Conservation (phyloP, 2,797 vertebrate species). For the Crypturellus tataupa region DNA sequence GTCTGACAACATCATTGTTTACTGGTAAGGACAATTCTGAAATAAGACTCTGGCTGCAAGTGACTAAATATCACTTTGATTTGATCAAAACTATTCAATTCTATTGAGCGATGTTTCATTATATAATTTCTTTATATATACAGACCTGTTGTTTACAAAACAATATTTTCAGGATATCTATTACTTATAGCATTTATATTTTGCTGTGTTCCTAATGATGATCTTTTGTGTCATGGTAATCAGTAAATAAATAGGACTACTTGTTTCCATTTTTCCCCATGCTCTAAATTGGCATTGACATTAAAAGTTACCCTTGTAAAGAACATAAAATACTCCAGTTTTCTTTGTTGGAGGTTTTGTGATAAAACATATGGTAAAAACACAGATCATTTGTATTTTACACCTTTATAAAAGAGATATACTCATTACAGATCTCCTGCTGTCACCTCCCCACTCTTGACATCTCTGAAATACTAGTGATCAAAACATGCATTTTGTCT, state of each 20-base stretch:
- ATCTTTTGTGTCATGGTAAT: not conserved
- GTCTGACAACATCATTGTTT: not conserved
- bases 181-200: not conserved
- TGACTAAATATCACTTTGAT: constrained; percentile 41
- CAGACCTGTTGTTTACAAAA: not conserved
- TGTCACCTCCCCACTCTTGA: not conserved
- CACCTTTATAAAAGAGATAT: not conserved
- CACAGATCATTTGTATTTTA: not conserved
- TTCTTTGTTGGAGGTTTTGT: not conserved
- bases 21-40: constrained; percentile 38
- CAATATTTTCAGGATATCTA: not conserved
- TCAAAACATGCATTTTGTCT: not conserved
- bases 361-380: not conserved
- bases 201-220: not conserved
- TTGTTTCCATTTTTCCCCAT: not conserved
- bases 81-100: constrained; percentile 22
- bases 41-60: constrained; percentile 9
- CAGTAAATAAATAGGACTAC: not conserved
- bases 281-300: not conserved
- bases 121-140: constrained; percentile 9
- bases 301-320: not conserved
- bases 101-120: not conserved
- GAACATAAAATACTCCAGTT: not conserved
- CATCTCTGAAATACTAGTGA: not conserved
- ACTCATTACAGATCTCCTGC: not conserved